Percentiles rank a stretch among this genome's conserved stretches.
These are phyloP conservation scores for Eretmochelys imbricata DNA, from an alignment of 2,113 vertebrate genomes.

Conservation along the genomic window DNA sequence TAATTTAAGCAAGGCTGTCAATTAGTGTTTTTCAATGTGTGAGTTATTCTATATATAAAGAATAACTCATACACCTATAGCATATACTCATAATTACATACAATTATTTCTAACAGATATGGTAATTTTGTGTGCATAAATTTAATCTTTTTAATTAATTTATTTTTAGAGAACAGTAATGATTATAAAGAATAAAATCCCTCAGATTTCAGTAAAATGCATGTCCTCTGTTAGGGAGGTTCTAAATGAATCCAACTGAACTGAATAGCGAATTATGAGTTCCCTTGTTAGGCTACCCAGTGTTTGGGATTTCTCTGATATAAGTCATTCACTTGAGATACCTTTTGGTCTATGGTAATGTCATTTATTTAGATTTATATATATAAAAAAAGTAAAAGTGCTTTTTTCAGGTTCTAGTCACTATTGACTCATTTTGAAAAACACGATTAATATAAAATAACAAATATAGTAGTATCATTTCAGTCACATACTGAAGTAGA, in stretches of 20 bases:
- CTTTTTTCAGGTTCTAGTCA: neutral
- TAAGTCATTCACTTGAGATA: neutral
- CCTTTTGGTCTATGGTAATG: neutral
- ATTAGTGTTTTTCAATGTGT: neutral
- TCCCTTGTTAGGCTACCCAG: neutral
- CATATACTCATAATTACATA: rapidly evolving
- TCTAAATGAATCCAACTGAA: neutral
- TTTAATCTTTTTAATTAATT: neutral
- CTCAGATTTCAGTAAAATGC: neutral
- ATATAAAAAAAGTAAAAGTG: neutral
- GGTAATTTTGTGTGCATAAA: neutral
- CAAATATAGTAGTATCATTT: neutral
- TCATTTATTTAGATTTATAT: neutral
- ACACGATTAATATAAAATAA: neutral
- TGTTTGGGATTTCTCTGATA: neutral
- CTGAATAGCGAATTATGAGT: neutral
- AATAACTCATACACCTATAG: neutral
- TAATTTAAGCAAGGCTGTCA: neutral
- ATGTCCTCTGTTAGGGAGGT: neutral
- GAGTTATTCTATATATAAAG: rapidly evolving
- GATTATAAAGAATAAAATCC: neutral
- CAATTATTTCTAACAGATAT: neutral
- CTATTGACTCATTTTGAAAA: neutral
- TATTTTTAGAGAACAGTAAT: neutral
- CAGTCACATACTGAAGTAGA: neutral